phyloP scores from a whole-genome alignment of 2,888 invertebrate species.

The Agrilus mali region DNA sequence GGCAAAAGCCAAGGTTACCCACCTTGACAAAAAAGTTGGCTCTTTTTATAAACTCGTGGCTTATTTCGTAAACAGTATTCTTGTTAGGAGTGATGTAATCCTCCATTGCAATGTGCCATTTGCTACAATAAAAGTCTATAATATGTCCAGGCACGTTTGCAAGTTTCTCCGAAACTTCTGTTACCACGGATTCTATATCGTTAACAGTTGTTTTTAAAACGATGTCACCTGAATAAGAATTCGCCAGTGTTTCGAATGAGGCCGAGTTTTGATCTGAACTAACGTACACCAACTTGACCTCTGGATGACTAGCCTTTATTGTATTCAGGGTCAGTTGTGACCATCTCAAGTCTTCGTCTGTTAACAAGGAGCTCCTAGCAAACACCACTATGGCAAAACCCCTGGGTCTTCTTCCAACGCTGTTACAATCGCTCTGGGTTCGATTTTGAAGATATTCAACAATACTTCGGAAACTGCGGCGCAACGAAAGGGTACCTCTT shows the following conservation, averaged over 20 bases:
- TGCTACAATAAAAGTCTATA: constrained; percentile 25
- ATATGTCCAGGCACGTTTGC: constrained; percentile 25
- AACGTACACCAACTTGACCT: constrained; percentile 42
- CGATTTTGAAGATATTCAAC: constrained; percentile 37
- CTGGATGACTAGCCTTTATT: constrained; percentile 37
- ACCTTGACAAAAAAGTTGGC: constrained; percentile 22
- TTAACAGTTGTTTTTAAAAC: constrained; percentile 29
- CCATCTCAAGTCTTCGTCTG: constrained; percentile 33
- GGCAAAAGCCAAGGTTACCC: constrained; percentile 1
- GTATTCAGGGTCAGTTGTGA: constrained; percentile 34
- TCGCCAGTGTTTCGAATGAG: constrained; percentile 37
- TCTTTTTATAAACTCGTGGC: constrained; percentile 25
- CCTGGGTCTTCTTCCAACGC: constrained; percentile 29
- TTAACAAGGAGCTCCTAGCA: constrained; percentile 37
- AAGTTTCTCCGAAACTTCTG: constrained; percentile 21
- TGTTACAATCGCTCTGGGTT: constrained; percentile 30
- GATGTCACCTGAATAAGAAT: constrained; percentile 39
- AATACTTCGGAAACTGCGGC: constrained; percentile 33
- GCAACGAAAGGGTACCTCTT: too few relatives aligned
- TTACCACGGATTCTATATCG: constrained; percentile 19
- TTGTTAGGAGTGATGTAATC: constrained; percentile 43
- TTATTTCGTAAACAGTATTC: constrained; percentile 30
- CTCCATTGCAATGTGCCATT: constrained; percentile 37
- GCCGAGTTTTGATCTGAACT: constrained; percentile 30
- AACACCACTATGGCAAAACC: constrained; percentile 41